These are phyloP conservation scores for Neotoxoptera formosana DNA, from an alignment of 1,140 invertebrate genomes.

Conservation along the genomic window DNA sequence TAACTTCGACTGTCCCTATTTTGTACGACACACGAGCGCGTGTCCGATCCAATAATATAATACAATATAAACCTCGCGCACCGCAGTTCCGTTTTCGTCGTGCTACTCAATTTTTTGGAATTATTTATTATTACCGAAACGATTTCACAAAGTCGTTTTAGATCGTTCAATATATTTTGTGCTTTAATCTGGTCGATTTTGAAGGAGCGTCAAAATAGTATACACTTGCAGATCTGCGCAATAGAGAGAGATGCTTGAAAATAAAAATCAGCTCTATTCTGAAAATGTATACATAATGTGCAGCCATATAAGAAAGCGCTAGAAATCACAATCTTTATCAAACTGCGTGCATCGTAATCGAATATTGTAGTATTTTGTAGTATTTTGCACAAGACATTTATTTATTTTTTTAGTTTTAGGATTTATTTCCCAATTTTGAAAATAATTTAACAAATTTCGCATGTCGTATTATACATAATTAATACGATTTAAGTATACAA, in stretches of 20 bases:
- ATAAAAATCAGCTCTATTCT: no score
- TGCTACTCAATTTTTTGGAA: background rate
- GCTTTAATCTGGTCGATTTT: background rate
- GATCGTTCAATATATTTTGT: background rate
- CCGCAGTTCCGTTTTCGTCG: background rate
- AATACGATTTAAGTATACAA: no score
- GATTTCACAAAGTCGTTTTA: background rate
- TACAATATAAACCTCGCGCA: background rate
- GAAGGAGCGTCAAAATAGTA: background rate
- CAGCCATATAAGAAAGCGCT: no score
- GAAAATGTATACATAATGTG: no score
- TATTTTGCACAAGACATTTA: no score
- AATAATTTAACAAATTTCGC: no score
- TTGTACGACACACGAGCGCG: background rate
- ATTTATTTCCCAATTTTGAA: background rate
- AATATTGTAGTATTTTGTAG: no score
- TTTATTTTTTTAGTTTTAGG: no score
- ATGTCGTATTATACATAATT: no score
- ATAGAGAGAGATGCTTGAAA: background rate
- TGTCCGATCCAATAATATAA: background rate
- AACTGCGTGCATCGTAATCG: no score
- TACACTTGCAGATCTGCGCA: background rate
- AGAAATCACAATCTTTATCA: no score
- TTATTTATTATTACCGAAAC: background rate
- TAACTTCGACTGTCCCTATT: background rate